Conservation (phyloP, 1,140 invertebrate species). For the Saxidomus purpurata region DNA sequence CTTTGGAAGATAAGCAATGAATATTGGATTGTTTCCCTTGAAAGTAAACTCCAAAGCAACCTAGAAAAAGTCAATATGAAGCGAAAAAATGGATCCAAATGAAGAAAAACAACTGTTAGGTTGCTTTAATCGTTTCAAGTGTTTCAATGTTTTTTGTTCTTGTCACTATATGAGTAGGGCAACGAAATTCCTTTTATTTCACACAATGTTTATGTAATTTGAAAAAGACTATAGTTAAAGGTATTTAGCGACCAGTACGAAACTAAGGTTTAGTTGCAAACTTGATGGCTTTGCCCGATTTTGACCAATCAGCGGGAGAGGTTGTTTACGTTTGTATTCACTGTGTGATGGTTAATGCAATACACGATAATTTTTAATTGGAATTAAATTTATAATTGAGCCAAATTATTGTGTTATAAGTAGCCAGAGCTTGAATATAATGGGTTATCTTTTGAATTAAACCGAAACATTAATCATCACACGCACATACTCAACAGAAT, state of each 20-base stretch:
- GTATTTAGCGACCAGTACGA: constrained; percentile 52
- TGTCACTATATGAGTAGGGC: no score
- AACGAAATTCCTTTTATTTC: no score
- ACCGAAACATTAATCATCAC: background rate
- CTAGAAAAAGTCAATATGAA: no score
- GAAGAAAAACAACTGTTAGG: no score
- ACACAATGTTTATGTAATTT: no score
- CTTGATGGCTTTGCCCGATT: constrained; percentile 41
- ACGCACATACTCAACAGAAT: background rate
- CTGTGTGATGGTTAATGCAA: constrained; percentile 19
- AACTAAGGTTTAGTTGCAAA: constrained; percentile 7
- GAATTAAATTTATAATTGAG: background rate
- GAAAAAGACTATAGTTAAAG: constrained; percentile 13
- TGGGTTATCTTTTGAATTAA: background rate
- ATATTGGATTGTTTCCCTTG: no score
- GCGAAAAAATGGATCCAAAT: no score
- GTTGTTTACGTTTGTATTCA: constrained; percentile 50
- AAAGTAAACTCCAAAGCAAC: no score
- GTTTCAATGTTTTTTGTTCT: no score
- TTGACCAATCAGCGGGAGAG: constrained; percentile 42
- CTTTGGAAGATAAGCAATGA: no score
- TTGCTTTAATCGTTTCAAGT: no score
- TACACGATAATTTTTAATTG: background rate
- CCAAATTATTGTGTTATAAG: background rate
- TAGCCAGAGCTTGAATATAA: background rate